Conservation (phyloP, 2,113 vertebrate genomes). For the Desmodus rotundus region DNA sequence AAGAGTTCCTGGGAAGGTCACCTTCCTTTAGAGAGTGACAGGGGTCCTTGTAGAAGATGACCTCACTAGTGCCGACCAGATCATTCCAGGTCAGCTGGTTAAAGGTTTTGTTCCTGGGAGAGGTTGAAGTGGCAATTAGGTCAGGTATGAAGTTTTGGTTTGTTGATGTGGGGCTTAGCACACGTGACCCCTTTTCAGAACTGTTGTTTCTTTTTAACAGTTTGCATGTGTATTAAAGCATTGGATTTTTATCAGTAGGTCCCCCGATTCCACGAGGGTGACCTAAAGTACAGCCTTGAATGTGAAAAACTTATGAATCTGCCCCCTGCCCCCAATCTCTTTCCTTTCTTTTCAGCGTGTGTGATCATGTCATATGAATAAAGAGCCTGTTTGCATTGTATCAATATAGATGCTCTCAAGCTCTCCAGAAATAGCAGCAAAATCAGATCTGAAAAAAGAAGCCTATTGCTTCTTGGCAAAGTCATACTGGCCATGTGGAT, state of each 20-base stretch:
- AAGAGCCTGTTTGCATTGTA: constrained; percentile 25
- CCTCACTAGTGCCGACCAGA: neutral
- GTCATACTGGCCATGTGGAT: neutral
- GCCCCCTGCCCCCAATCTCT: neutral
- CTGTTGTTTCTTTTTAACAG: neutral
- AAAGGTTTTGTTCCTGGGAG: neutral
- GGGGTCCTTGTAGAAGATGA: neutral
- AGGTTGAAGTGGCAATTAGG: neutral
- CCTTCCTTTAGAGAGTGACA: neutral
- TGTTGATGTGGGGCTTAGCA: neutral
- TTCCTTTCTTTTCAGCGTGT: neutral
- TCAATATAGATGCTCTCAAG: constrained; percentile 35
- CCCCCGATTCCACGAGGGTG: neutral
- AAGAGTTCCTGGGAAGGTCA: neutral
- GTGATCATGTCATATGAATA: neutral
- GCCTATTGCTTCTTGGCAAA: neutral
- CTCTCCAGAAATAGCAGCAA: constrained; percentile 41
- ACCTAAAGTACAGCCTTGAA: neutral
- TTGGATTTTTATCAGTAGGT: neutral
- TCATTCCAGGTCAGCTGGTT: neutral
- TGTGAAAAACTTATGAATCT: fast-evolving
- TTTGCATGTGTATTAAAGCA: neutral
- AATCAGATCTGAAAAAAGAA: constrained; percentile 55
- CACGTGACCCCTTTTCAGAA: neutral
- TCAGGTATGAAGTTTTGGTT: neutral